Conservation (phyloP, 2,888 invertebrate species). For the Eremobia ochroleuca region DNA sequence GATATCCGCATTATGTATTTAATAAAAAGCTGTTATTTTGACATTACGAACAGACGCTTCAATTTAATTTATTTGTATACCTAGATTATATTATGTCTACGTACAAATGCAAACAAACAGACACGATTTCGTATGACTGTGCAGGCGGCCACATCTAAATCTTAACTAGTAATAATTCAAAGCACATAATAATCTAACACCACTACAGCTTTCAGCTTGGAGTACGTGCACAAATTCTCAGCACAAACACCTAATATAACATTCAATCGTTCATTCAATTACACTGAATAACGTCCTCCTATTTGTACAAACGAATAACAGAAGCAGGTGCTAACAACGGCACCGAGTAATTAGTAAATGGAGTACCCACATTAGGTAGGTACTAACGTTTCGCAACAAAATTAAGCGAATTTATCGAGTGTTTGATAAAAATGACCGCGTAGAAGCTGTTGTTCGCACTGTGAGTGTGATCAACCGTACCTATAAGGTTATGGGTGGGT, state of each 20-base stretch:
- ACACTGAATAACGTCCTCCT: not conserved
- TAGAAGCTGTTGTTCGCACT: not conserved
- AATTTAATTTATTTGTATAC: no score
- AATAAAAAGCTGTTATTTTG: no score
- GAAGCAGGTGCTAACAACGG: slow-evolving; percentile 5
- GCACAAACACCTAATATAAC: not conserved
- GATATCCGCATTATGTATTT: no score
- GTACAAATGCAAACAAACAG: not conserved
- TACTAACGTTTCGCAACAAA: not conserved
- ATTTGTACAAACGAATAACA: slow-evolving; percentile 2
- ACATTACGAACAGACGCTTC: no score
- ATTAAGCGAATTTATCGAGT: not conserved
- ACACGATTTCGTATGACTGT: no score
- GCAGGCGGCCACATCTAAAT: no score
- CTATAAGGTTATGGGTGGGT: not conserved
- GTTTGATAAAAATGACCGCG: not conserved
- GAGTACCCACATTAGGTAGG: not conserved
- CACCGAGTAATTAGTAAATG: slow-evolving; percentile 6
- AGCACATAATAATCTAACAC: not conserved
- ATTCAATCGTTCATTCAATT: slow-evolving; percentile 10
- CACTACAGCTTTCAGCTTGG: not conserved
- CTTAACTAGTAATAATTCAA: not conserved
- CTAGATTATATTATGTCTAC: not conserved
- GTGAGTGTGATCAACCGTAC: not conserved
- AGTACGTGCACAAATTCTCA: not conserved